These are phyloP conservation scores for Andrena bicolor DNA, from an alignment of 2,888 invertebrate genomes.

Conservation along the genomic window DNA sequence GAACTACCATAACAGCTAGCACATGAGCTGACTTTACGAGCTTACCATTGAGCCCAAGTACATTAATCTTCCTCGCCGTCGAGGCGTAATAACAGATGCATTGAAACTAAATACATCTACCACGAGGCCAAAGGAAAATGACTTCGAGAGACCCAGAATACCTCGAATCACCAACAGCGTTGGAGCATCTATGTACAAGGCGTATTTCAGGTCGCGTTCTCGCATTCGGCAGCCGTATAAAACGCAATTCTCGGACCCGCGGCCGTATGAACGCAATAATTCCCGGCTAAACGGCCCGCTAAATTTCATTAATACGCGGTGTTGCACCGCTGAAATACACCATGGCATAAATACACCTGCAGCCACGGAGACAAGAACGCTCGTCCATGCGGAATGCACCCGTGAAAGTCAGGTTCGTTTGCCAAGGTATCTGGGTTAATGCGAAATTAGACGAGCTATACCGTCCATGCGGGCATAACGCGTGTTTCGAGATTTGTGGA, in stretches of 20 bases:
- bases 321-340: constrained; percentile 21
- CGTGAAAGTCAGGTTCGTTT: constrained; percentile 59
- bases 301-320: constrained; percentile 42
- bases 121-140: background rate
- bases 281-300: constrained; percentile 26
- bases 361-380: constrained; percentile 11
- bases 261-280: constrained; percentile 35
- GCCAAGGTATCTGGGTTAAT: constrained; percentile 71
- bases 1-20: background rate
- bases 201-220: constrained; percentile 1
- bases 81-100: background rate
- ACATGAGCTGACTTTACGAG: background rate
- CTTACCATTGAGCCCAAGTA: background rate
- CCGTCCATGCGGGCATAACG: constrained; percentile 16
- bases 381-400: constrained; percentile 27
- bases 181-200: background rate
- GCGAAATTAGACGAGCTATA: constrained; percentile 65
- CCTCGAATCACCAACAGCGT: background rate
- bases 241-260: constrained; percentile 20
- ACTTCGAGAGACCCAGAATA: background rate
- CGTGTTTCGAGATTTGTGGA: constrained; percentile 8
- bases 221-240: constrained; percentile 13
- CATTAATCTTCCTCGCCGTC: constrained; percentile 1
- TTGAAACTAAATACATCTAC: background rate
- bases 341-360: constrained; percentile 27